phyloP scores from a whole-genome alignment of 2,888 invertebrate species.

The Aethes cnicana region DNA sequence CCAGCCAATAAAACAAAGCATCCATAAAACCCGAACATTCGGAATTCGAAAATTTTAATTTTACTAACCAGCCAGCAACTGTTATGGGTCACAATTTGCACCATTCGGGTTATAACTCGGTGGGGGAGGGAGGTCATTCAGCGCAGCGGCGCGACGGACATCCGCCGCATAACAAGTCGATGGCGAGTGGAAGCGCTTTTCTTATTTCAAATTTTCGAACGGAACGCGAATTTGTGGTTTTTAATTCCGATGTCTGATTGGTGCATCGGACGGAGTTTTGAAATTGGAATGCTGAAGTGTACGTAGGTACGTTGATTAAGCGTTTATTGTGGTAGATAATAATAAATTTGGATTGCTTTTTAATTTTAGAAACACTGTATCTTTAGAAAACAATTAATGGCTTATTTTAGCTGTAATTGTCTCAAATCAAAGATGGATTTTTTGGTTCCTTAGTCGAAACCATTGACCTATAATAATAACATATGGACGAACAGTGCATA shows the following conservation, averaged over 20 bases:
- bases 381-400: too few relatives aligned
- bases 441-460: too few relatives aligned
- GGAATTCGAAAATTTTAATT: slow-evolving; percentile 26
- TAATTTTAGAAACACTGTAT: too few relatives aligned
- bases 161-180: slow-evolving; percentile 83
- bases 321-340: neutral
- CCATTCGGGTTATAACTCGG: slow-evolving; percentile 71
- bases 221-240: slow-evolving; percentile 36
- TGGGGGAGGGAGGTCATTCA: slow-evolving; percentile 79
- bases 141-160: slow-evolving; percentile 82
- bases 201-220: slow-evolving; percentile 65
- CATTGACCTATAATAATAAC: too few relatives aligned
- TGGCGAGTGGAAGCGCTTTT: slow-evolving; percentile 67
- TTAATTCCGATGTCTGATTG: slow-evolving; percentile 49
- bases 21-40: slow-evolving; percentile 6
- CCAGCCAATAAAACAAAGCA: neutral
- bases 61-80: slow-evolving; percentile 27
- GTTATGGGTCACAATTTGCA: slow-evolving; percentile 79
- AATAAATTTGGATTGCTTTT: too few relatives aligned
- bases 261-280: slow-evolving; percentile 33
- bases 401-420: too few relatives aligned
- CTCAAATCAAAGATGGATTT: too few relatives aligned
- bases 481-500: too few relatives aligned
- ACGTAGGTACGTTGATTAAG: too few relatives aligned
- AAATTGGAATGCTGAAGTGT: neutral